phyloP scores from a whole-genome alignment of 1,140 invertebrate species.

The Temnothorax longispinosus region DNA sequence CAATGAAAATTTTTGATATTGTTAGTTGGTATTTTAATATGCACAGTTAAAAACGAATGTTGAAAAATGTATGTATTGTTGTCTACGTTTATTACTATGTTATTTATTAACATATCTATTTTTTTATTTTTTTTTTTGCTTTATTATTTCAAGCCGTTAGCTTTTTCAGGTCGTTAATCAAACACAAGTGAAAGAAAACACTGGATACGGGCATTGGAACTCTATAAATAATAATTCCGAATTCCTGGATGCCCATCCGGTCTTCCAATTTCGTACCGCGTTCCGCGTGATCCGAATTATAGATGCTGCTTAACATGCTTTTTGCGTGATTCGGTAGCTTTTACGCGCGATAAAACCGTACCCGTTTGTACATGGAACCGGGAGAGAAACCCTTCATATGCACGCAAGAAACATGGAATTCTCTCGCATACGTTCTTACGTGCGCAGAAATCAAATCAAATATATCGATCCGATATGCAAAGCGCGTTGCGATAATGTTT shows the following conservation, averaged over 20 bases:
- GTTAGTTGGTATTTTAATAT: neutral
- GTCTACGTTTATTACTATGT: neutral
- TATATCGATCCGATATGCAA: slow-evolving; percentile 2
- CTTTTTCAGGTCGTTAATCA: neutral
- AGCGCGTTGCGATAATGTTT: neutral
- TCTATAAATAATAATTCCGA: slow-evolving; percentile 15
- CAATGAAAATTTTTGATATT: neutral
- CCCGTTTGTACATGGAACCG: slow-evolving; percentile 35
- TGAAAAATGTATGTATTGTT: neutral
- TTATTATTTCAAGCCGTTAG: slow-evolving; percentile 6
- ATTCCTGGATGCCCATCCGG: neutral
- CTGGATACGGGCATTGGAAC: neutral
- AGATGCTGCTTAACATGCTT: slow-evolving; percentile 16
- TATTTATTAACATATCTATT: neutral
- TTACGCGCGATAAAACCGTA: slow-evolving; percentile 35
- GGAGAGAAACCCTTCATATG: neutral
- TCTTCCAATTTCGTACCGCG: neutral
- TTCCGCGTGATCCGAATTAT: slow-evolving; percentile 12
- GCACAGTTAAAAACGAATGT: neutral
- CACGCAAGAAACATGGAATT: neutral
- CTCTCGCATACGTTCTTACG: slow-evolving; percentile 7
- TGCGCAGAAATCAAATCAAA: slow-evolving; percentile 1
- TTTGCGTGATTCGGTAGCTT: slow-evolving; percentile 37
- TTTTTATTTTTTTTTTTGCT: neutral
- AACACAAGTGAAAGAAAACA: neutral